Percentiles rank a stretch among this genome's conserved stretches.
Evolutionary conservation across 2,797 vertebrate genomes (phyloP).

Genomic region (Gallinago nigripennis): DNA sequence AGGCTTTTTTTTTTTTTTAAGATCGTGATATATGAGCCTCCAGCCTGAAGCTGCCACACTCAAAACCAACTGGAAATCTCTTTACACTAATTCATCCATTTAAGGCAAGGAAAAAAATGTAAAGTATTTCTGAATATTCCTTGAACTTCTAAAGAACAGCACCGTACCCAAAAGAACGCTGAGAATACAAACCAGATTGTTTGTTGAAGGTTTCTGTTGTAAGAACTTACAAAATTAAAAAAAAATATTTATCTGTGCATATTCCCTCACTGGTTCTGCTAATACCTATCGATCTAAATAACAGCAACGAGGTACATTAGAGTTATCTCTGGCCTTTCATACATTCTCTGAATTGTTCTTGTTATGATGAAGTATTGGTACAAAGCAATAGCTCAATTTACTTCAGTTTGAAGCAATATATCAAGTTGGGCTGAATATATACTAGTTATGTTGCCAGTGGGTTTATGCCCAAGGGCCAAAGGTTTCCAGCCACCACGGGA

Average conservation of each 20-base stretch:
- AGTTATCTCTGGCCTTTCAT: not conserved
- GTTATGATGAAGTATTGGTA: not conserved
- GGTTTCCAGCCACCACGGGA: not conserved
- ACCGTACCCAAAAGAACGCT: not conserved
- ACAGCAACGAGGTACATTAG: not conserved
- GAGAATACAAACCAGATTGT: not conserved
- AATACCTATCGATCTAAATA: not conserved
- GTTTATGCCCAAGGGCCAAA: not conserved
- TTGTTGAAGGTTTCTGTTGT: not conserved
- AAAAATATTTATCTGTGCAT: not conserved
- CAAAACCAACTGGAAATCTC: conserved; percentile 53
- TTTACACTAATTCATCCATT: conserved; percentile 28
- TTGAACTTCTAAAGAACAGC: not conserved
- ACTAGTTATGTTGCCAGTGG: not conserved
- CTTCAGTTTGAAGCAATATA: not conserved
- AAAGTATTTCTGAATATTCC: conserved; percentile 39
- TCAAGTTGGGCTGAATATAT: not conserved
- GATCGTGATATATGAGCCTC: conserved; percentile 25
- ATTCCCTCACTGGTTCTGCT: not conserved
- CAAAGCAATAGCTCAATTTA: not conserved
- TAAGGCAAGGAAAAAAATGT: conserved; percentile 45
- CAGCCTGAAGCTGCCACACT: conserved; percentile 23
- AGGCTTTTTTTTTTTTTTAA: not conserved
- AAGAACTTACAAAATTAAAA: not conserved
- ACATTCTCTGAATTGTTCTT: not conserved